Evolutionary conservation across 2,113 vertebrate species (phyloP).

Genomic region (Coryphaenoides rupestris): DNA sequence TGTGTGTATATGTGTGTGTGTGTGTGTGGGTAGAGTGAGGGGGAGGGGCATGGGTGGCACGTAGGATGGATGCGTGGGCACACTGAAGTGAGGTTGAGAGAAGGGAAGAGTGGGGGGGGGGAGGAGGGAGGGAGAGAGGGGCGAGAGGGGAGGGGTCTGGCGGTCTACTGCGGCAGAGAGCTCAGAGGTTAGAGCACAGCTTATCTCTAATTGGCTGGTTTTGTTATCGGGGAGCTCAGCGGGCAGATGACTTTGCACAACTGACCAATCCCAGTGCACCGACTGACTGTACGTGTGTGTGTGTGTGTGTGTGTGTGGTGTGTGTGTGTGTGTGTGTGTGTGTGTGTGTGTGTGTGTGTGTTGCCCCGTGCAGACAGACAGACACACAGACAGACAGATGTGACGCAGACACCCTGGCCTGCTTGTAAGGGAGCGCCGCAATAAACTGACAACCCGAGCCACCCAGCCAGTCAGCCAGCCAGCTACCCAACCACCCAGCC

Average conservation of each 20-base stretch:
- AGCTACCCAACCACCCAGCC: too few species aligned
- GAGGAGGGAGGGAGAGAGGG: slow-evolving; percentile 23
- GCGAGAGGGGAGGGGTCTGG: slow-evolving; percentile 27
- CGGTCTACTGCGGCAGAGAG: slow-evolving; percentile 53
- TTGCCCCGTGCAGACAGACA: slow-evolving; percentile 17
- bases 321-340: too few species aligned
- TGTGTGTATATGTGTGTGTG: too few species aligned
- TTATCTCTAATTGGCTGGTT: slow-evolving; percentile 77
- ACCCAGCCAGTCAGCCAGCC: too few species aligned
- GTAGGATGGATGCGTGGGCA: slow-evolving; percentile 34
- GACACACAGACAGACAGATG: too few species aligned
- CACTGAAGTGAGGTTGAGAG: slow-evolving; percentile 30
- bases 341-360: too few species aligned
- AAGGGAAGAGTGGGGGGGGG: slow-evolving; percentile 23
- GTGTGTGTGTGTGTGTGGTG: too few species aligned
- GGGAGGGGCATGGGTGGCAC: slow-evolving; percentile 8
- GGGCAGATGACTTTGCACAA: slow-evolving; percentile 71
- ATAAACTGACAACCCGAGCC: too few species aligned
- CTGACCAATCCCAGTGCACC: slow-evolving; percentile 49
- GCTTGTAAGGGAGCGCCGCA: slow-evolving; percentile 2
- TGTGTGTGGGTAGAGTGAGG: background rate
- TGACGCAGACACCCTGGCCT: slow-evolving; percentile 27
- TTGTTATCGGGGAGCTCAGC: slow-evolving; percentile 70
- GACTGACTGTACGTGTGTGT: too few species aligned
- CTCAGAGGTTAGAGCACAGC: slow-evolving; percentile 52